Evolutionary conservation across 2,888 invertebrate genomes (phyloP).

Genomic region (Meghimatium bilineatum): DNA sequence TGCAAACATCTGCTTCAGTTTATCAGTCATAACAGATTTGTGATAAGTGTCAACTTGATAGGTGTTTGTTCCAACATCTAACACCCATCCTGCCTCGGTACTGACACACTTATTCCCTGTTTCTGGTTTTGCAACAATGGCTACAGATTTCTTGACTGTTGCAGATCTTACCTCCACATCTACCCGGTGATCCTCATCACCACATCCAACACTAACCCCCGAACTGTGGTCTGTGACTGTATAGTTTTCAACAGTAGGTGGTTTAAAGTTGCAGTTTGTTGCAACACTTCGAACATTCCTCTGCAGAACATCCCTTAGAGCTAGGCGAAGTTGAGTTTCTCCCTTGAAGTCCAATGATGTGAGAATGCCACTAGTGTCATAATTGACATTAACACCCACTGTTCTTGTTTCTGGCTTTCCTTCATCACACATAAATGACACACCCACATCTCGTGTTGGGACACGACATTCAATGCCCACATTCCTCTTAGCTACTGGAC

Average conservation of each 20-base stretch:
- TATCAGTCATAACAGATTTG: constrained; percentile 67
- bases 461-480: constrained; percentile 71
- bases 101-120: constrained; percentile 58
- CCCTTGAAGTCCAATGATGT: constrained; percentile 67
- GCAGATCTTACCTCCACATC: constrained; percentile 70
- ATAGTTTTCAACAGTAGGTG: constrained; percentile 56
- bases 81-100: constrained; percentile 68
- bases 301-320: constrained; percentile 68
- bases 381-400: constrained; percentile 71
- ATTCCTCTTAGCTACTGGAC: constrained; percentile 65
- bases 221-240: constrained; percentile 37
- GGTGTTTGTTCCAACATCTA: constrained; percentile 70
- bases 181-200: constrained; percentile 65
- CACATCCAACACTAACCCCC: constrained; percentile 65
- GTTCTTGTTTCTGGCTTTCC: constrained; percentile 70
- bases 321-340: constrained; percentile 66
- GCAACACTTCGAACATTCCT: constrained; percentile 71
- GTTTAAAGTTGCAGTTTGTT: constrained; percentile 65
- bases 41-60: constrained; percentile 56
- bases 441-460: constrained; percentile 74
- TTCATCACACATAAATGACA: constrained; percentile 71
- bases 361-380: constrained; percentile 62
- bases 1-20: constrained; percentile 56
- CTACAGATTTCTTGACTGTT: constrained; percentile 65
- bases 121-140: constrained; percentile 67